phyloP scores from a whole-genome alignment of 2,113 vertebrate species.

The Rhadina sibilatrix region DNA sequence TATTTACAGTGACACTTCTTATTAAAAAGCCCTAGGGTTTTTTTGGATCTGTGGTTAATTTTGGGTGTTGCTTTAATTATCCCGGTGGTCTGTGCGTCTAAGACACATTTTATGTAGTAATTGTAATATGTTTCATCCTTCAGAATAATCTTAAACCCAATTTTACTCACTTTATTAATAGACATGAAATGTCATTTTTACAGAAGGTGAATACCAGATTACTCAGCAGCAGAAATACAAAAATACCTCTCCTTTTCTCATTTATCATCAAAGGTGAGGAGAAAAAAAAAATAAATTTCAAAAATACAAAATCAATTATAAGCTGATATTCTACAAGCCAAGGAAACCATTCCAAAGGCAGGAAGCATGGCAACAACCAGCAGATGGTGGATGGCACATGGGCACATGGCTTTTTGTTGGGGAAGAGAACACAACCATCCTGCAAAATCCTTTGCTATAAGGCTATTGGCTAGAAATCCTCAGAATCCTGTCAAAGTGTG shows the following conservation, averaged over 20 bases:
- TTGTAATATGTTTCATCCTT: background rate
- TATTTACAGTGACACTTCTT: slow-evolving; percentile 29
- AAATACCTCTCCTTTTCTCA: background rate
- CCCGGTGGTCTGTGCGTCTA: background rate
- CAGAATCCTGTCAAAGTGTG: background rate
- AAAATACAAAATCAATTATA: background rate
- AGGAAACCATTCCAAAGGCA: background rate
- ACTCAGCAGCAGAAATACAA: background rate
- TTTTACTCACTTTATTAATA: background rate
- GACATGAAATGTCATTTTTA: background rate
- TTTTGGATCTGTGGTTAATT: background rate
- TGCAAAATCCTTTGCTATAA: background rate
- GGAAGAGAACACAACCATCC: background rate
- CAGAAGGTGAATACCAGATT: background rate
- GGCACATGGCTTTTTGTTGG: background rate
- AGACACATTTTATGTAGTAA: background rate
- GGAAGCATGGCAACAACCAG: background rate
- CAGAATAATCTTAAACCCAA: background rate
- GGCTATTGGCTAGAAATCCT: background rate
- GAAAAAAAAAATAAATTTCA: background rate
- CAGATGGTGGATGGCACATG: background rate
- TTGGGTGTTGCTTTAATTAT: background rate
- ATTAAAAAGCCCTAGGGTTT: background rate
- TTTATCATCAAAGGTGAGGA: background rate
- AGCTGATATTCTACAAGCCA: background rate